Percentiles rank a stretch among this genome's conserved stretches.
phyloP scores from a whole-genome alignment of 2,113 vertebrate species.

The Corythaeola cristata region DNA sequence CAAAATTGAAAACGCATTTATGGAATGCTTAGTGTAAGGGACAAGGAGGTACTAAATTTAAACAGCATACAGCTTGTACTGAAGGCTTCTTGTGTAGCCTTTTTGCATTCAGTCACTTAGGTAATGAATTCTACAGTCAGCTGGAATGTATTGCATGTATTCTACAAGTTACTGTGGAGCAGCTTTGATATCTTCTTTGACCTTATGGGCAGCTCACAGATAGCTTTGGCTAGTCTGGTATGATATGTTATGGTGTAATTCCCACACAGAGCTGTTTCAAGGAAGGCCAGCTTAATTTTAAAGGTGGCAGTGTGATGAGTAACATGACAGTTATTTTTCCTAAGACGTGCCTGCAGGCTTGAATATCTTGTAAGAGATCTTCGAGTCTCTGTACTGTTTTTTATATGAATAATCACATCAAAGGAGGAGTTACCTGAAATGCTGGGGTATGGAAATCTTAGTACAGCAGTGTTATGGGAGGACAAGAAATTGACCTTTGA shows the following conservation, averaged over 20 bases:
- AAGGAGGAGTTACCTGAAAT: background rate
- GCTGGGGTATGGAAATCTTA: background rate
- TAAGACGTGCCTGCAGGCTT: background rate
- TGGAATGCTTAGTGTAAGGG: background rate
- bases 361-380: background rate
- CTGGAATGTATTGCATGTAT: background rate
- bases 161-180: background rate
- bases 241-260: background rate
- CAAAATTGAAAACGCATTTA: background rate
- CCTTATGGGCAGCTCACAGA: background rate
- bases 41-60: background rate
- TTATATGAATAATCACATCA: background rate
- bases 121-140: background rate
- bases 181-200: background rate
- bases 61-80: background rate
- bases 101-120: background rate
- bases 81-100: background rate
- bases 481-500: background rate
- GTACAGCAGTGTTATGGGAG: background rate
- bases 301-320: background rate
- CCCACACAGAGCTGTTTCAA: background rate
- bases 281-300: background rate
- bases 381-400: background rate
- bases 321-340: background rate
- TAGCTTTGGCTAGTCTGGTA: background rate